Evolutionary conservation across 2,888 invertebrate species (phyloP), one percentile per base, ranked within the genome.

Genomic region (Lithophane socia): DNA sequence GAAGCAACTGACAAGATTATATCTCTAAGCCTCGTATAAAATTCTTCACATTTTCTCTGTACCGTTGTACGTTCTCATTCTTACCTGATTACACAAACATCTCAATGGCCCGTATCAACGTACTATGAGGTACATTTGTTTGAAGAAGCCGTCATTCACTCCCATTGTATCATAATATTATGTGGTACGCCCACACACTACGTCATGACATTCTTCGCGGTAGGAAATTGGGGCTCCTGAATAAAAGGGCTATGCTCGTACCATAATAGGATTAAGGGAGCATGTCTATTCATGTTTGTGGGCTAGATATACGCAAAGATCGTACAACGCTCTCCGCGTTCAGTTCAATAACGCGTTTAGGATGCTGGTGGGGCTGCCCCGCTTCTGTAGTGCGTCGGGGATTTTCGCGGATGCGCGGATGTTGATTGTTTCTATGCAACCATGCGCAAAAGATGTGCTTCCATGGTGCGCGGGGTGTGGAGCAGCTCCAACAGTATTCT

Each of bases 91-190:
- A 49, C 44, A 61, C 24, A 80, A 80, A 84, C 47, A 60, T 54
- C 21, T 63, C 66, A 74, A 80, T 64, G 61, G 29, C 49, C 13
- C 52, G 8, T 71, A 47, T 37, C 29, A 18, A 44, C 54, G 44
- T 65, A 24, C 21, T 24, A 37, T n/a, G 74, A 58, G 61, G 69
- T 29, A 29, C 74, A 54, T 80, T 63, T 80, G 74, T 82, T 80
- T 66, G 66, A 24, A n/a, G n/a, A 52, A 42, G 65, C 56, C 29
- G 52, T 24, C 69, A 3, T 73, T 47, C 24, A 24, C 24, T 2
- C 3, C 37, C 80, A 74, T 84, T 84, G 80, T 84, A 29, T 80
- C 54, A 58, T 58, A 52, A 12, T 69, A 29, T 5, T 37, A 37
- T 37, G 37, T 37, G n/a, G 47, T 70, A 61, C 63, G 70, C 75